phyloP scores from a whole-genome alignment of 2,888 invertebrate species.

The Clusia tigrina region DNA sequence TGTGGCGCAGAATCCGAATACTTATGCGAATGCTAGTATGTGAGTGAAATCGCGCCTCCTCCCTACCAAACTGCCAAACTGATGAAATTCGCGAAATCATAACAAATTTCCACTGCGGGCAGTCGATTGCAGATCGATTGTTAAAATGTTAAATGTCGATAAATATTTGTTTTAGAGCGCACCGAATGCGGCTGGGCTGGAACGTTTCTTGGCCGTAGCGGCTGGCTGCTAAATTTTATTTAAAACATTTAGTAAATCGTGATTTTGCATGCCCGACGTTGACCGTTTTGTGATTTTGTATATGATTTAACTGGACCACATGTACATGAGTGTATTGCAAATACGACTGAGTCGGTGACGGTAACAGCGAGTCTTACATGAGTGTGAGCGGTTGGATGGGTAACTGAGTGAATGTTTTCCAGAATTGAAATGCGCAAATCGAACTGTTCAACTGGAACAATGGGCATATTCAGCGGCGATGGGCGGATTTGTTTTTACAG shows the following conservation, averaged over 20 bases:
- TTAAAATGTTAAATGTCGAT: conserved; percentile 25
- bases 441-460: conserved; percentile 31
- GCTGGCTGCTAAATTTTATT: conserved; percentile 36
- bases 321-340: conserved; percentile 30
- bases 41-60: background rate
- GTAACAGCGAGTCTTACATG: background rate
- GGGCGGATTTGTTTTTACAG: conserved; percentile 62
- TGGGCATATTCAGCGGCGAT: conserved; percentile 50
- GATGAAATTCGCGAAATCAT: conserved; percentile 5
- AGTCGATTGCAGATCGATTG: conserved; percentile 16
- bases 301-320: conserved; percentile 42
- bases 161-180: conserved; percentile 15
- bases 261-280: conserved; percentile 28
- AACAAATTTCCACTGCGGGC: conserved; percentile 4
- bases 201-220: background rate
- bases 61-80: background rate
- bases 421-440: too few species aligned
- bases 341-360: too few species aligned
- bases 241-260: conserved; percentile 38
- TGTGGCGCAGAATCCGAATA: background rate
- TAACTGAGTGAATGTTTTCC: conserved; percentile 8
- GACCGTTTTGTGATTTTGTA: conserved; percentile 24
- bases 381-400: background rate
- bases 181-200: background rate
- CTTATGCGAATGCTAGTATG: background rate